Evolutionary conservation across 1,140 invertebrate species (phyloP).

Genomic region (Araneus ventricosus): DNA sequence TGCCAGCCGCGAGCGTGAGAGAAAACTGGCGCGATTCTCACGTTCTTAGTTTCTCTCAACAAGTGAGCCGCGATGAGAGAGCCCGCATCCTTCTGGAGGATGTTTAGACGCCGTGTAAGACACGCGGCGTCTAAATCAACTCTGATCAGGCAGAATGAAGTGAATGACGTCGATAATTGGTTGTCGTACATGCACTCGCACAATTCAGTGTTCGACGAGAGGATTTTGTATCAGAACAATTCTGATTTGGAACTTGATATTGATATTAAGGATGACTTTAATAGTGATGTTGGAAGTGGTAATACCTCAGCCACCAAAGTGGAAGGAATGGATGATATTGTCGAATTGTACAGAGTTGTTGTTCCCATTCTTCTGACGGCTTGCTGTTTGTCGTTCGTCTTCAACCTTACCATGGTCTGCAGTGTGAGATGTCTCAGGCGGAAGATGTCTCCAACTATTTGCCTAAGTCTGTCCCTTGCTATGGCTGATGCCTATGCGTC

Average conservation of each 20-base stretch:
- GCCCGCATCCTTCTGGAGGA: not conserved
- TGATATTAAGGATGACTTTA: not conserved
- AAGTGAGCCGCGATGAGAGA: not conserved
- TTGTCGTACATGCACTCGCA: not conserved
- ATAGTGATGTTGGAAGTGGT: not conserved
- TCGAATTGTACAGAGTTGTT: constrained; percentile 77
- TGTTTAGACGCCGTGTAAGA: not conserved
- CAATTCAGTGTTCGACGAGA: not conserved
- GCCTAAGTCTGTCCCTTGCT: constrained; percentile 84
- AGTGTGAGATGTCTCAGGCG: constrained; percentile 82
- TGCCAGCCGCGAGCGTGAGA: not conserved
- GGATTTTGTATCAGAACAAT: not conserved
- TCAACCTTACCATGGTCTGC: constrained; percentile 82
- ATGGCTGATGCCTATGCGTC: constrained; percentile 84
- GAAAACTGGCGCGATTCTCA: not conserved
- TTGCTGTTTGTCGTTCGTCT: constrained; percentile 81
- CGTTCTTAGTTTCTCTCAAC: not conserved
- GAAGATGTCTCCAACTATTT: constrained; percentile 83
- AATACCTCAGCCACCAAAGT: not conserved
- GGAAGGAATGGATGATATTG: not conserved
- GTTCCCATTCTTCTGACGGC: constrained; percentile 80
- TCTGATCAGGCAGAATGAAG: not conserved
- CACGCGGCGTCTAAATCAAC: not conserved
- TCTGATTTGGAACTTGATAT: not conserved
- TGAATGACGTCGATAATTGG: not conserved